A percentile compares a stretch with the other conserved stretches of the same genome.
These are phyloP conservation scores for Chelonia mydas DNA, from an alignment of 2,797 vertebrate genomes.

Conservation along the genomic window DNA sequence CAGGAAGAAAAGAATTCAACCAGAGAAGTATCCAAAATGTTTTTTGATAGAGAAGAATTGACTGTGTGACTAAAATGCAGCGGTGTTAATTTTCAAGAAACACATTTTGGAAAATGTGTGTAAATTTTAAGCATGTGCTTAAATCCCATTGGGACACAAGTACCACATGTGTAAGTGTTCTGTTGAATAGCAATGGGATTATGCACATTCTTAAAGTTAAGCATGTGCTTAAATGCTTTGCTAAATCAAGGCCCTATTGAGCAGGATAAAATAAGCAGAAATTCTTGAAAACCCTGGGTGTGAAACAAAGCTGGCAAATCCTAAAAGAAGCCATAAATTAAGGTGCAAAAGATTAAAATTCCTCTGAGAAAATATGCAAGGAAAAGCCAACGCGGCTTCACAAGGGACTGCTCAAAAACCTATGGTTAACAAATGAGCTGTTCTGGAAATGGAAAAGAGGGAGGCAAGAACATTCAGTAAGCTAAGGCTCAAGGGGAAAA, in stretches of 20 bases:
- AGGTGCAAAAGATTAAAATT: slow-evolving; percentile 53
- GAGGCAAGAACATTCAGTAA: slow-evolving; percentile 25
- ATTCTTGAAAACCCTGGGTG: not conserved
- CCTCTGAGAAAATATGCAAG: slow-evolving; percentile 4
- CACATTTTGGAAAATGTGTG: slow-evolving; percentile 18
- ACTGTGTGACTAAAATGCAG: slow-evolving; percentile 11
- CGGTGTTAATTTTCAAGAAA: slow-evolving; percentile 28
- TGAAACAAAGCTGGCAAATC: slow-evolving; percentile 40
- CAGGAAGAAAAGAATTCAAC: not conserved
- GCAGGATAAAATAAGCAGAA: not conserved
- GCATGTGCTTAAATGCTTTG: slow-evolving; percentile 35
- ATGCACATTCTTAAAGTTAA: slow-evolving; percentile 49
- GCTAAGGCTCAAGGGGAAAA: slow-evolving; percentile 39
- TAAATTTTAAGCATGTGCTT: slow-evolving; percentile 35
- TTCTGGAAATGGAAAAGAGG: slow-evolving; percentile 59
- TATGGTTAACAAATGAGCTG: slow-evolving; percentile 54
- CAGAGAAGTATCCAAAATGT: not conserved
- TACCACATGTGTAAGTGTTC: slow-evolving; percentile 10
- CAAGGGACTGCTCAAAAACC: slow-evolving; percentile 29
- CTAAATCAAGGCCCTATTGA: not conserved
- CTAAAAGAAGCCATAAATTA: slow-evolving; percentile 34
- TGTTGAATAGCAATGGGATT: slow-evolving; percentile 2
- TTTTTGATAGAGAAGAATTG: slow-evolving; percentile 3
- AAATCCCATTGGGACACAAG: not conserved
- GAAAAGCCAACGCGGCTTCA: slow-evolving; percentile 24